phyloP scores from a whole-genome alignment of 2,113 vertebrate genomes.

The Phaethon lepturus region DNA sequence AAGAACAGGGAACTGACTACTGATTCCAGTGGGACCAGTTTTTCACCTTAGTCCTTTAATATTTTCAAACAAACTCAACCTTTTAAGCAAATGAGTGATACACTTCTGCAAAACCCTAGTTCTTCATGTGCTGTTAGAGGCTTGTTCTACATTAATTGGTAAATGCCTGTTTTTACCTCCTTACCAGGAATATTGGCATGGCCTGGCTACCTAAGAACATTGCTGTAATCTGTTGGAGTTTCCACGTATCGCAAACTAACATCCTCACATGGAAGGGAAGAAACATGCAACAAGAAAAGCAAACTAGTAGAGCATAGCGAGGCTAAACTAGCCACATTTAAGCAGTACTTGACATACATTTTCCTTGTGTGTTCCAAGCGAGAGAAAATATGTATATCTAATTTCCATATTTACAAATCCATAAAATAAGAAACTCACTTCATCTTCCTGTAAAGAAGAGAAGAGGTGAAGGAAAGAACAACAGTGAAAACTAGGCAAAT shows the following conservation, averaged over 20 bases:
- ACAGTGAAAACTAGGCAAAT: not conserved
- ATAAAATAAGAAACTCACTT: not conserved
- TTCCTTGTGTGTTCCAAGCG: not conserved
- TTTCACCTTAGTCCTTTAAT: not conserved
- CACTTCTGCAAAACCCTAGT: not conserved
- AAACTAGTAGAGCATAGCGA: not conserved
- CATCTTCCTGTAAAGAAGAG: not conserved
- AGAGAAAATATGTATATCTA: not conserved
- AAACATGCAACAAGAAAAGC: not conserved
- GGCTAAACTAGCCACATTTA: not conserved
- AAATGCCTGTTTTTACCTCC: not conserved
- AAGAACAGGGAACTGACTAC: not conserved
- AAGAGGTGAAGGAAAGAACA: not conserved
- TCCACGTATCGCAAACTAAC: not conserved
- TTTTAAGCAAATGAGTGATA: constrained; percentile 24
- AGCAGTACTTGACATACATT: not conserved
- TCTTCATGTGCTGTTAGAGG: not conserved
- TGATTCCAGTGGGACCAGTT: constrained; percentile 18
- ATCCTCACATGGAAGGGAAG: not conserved
- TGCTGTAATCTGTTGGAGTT: constrained; percentile 69
- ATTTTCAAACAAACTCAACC: not conserved
- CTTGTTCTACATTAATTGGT: not conserved
- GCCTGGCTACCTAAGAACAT: constrained; percentile 73
- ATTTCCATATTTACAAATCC: not conserved
- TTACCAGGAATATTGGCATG: constrained; percentile 74